Percentiles rank a stretch among this genome's conserved stretches.
These are phyloP conservation scores for Pseudoatta argentina DNA, from an alignment of 1,140 invertebrate species.

Conservation along the genomic window DNA sequence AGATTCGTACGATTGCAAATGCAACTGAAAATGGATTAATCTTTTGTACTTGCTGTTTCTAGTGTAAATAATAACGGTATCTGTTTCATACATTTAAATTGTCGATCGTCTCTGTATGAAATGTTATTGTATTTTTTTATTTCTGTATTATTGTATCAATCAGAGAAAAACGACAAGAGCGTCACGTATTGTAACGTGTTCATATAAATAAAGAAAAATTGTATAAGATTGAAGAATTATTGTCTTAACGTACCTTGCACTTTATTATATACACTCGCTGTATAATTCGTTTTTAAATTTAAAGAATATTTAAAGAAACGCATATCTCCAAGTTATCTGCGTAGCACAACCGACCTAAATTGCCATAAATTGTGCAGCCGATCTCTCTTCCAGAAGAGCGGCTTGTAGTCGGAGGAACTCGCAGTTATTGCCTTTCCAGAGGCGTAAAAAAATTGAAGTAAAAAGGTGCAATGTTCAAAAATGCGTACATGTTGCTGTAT, in stretches of 20 bases:
- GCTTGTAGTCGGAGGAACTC: conserved; percentile 26
- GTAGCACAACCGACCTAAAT: conserved; percentile 55
- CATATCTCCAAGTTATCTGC: conserved; percentile 41
- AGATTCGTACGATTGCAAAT: neutral
- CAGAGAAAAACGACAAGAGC: conserved; percentile 13
- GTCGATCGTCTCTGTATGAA: neutral
- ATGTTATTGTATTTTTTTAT: neutral
- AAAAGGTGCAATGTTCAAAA: conserved; percentile 13
- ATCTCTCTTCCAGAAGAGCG: conserved; percentile 62
- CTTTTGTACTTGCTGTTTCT: neutral
- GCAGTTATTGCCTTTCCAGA: conserved; percentile 46
- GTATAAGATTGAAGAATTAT: neutral
- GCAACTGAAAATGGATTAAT: neutral
- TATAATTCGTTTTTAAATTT: conserved; percentile 16
- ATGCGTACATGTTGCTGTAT: neutral
- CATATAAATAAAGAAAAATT: conserved; percentile 29
- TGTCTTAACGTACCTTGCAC: neutral
- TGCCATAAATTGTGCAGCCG: conserved; percentile 48
- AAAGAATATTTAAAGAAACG: conserved; percentile 47
- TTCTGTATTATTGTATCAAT: conserved; percentile 6
- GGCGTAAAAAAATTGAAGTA: conserved; percentile 24
- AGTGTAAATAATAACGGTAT: neutral
- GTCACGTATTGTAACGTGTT: neutral
- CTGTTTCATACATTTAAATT: neutral
- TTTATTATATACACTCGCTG: neutral